A percentile compares a stretch with the other conserved stretches of the same genome.
Conservation (phyloP, 1,140 invertebrate species). For the Caerostris darwini region DNA sequence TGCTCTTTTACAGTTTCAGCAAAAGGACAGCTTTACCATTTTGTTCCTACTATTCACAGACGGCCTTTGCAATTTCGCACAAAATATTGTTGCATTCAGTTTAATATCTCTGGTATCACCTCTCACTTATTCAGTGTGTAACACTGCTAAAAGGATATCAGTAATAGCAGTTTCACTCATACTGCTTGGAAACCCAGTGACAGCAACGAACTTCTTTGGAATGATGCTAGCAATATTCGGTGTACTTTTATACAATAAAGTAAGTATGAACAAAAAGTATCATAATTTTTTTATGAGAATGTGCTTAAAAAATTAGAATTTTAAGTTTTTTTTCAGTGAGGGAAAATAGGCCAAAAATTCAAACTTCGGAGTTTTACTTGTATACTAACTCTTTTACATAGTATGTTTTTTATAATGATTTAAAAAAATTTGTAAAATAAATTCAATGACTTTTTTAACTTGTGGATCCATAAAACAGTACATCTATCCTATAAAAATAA, state of each 20-base stretch:
- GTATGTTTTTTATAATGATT: too few relatives aligned
- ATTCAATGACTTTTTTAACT: too few relatives aligned
- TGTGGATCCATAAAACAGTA: too few relatives aligned
- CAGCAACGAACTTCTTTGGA: slow-evolving; percentile 91
- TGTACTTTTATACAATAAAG: slow-evolving; percentile 92
- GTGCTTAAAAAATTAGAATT: neutral
- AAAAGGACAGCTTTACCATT: slow-evolving; percentile 79
- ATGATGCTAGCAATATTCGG: slow-evolving; percentile 95
- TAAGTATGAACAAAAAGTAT: slow-evolving; percentile 82
- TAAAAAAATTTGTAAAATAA: too few relatives aligned
- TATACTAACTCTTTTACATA: too few relatives aligned
- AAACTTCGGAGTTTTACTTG: too few relatives aligned
- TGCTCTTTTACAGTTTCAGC: slow-evolving; percentile 80
- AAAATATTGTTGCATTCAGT: slow-evolving; percentile 97
- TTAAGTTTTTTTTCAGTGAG: neutral
- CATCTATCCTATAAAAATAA: too few relatives aligned
- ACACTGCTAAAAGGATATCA: slow-evolving; percentile 96
- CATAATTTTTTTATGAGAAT: neutral
- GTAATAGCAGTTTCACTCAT: slow-evolving; percentile 95
- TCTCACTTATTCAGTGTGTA: slow-evolving; percentile 96
- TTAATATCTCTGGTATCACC: slow-evolving; percentile 93
- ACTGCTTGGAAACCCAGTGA: slow-evolving; percentile 95
- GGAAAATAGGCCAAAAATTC: too few relatives aligned
- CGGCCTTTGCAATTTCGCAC: slow-evolving; percentile 94
- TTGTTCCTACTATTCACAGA: slow-evolving; percentile 88